Evolutionary conservation across 1,140 invertebrate species (phyloP).

Genomic region (Drosophila pseudoobscura): DNA sequence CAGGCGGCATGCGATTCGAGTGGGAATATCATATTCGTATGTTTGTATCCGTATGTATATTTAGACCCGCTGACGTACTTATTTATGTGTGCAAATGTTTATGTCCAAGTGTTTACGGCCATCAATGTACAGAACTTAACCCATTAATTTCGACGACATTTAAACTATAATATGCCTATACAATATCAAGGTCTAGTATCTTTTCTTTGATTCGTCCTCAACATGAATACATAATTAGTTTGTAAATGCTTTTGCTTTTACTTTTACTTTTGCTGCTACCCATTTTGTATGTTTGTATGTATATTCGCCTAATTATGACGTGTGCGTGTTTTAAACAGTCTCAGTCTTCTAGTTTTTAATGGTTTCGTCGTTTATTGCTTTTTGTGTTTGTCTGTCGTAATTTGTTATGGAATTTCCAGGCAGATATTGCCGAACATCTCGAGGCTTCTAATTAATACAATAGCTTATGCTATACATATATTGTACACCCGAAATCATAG

Average conservation of each 20-base stretch:
- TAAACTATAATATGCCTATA: constrained; percentile 27
- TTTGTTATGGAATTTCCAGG: constrained; percentile 32
- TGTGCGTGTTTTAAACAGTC: constrained; percentile 20
- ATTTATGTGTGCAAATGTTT: constrained; percentile 26
- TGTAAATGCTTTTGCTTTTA: constrained; percentile 48
- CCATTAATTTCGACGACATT: constrained; percentile 52
- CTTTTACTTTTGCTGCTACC: constrained; percentile 9
- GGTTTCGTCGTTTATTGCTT: constrained; percentile 24
- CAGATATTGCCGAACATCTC: constrained; percentile 21
- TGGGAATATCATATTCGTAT: constrained; percentile 23
- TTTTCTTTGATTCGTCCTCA: constrained; percentile 11
- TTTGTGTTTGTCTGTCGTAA: constrained; percentile 6
- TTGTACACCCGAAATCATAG: not conserved
- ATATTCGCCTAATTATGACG: constrained; percentile 29
- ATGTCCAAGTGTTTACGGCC: constrained; percentile 51
- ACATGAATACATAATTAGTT: constrained; percentile 25
- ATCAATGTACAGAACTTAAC: constrained; percentile 50
- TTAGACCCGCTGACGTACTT: constrained; percentile 44
- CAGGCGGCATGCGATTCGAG: constrained; percentile 40
- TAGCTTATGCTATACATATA: too few species aligned
- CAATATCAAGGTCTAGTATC: constrained; percentile 46
- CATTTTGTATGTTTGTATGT: too few species aligned
- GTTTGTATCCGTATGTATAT: constrained; percentile 46
- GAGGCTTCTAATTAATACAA: constrained; percentile 20
- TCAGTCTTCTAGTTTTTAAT: constrained; percentile 17